Base-by-base conservation (phyloP, 1,140 invertebrate species). In the Drosophila kepulauana region DNA sequence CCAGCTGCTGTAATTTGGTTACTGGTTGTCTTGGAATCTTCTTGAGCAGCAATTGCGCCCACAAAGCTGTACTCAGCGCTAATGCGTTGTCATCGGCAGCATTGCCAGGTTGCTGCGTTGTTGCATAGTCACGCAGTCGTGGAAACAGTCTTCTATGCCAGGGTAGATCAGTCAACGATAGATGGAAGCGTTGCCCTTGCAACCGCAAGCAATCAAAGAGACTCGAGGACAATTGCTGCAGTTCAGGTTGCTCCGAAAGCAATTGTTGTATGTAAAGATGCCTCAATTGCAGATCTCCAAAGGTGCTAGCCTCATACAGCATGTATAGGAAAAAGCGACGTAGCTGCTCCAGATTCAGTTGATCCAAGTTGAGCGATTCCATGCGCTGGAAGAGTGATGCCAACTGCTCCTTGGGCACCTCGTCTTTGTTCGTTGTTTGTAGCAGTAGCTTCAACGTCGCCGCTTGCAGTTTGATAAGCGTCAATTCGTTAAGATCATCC, bases 111-210 rank as follows among this genome's bases (percentile, higher is more conserved):
- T 59, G 64, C 25, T 10, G 7, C 5, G 49, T 51, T 1, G 25
- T 64, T 2, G 62, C 65, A 58, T 92, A 92, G 13, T 84, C 82
- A 13, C 92, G 73, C 16, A 93, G 71, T 1, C 92, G 79, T n/a
- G 87, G 73, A 48, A 88, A 81, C 0, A 93, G 66, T 57, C 71
- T 80, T 1, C 52, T 68, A 43, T 93, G 89, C 92, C 92, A 93
- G n/a, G 92, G 92, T 4, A 93, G 43, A 45, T 79, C 20, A 0
- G 5, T 33, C 6, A 85, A 20, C 8, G 38, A 7, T 5, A 5
- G n/a, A 1, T 2, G 41, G 45, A 35, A 16, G 1, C 13, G 2
- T 4, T 28, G 33, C 8, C 63, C 62, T 13, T 51, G 71, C 16
- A 58, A 30, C 8, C 51, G 7, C 8, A 87, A 43, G 16, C 70